These are phyloP conservation scores for Limnephilus lunatus DNA, from an alignment of 2,888 invertebrate species.

Conservation along the genomic window DNA sequence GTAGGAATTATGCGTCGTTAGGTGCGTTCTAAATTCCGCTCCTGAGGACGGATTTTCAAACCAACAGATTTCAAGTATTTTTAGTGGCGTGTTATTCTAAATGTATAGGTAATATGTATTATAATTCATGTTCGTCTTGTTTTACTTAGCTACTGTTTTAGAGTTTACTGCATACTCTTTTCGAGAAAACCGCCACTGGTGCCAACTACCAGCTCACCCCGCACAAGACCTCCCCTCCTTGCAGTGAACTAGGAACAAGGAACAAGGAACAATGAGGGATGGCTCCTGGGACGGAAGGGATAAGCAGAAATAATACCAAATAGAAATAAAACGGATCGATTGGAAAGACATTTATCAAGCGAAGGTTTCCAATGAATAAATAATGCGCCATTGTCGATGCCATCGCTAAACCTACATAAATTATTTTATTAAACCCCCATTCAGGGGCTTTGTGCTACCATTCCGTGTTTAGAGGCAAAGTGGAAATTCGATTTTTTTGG, in stretches of 20 bases:
- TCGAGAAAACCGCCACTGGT: too few species aligned
- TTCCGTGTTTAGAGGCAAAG: conserved; percentile 60
- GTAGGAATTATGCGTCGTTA: too few species aligned
- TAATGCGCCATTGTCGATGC: conserved; percentile 64
- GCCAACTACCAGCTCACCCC: background rate
- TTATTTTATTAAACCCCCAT: conserved; percentile 66
- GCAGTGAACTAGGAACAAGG: background rate
- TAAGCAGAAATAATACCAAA: conserved; percentile 40
- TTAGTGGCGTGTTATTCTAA: too few species aligned
- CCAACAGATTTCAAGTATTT: too few species aligned
- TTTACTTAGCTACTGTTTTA: too few species aligned
- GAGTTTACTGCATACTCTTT: too few species aligned
- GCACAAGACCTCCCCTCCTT: conserved; percentile 13
- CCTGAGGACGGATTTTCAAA: too few species aligned
- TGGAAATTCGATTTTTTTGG: conserved; percentile 63
- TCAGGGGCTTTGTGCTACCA: conserved; percentile 59
- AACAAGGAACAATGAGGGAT: conserved; percentile 40
- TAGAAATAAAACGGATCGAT: conserved; percentile 63
- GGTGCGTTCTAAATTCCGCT: too few species aligned
- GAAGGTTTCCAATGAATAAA: conserved; percentile 66
- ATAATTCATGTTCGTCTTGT: too few species aligned
- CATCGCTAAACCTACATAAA: conserved; percentile 65
- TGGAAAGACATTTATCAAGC: conserved; percentile 65
- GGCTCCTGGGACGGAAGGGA: conserved; percentile 56
- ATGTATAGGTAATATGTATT: too few species aligned